Base-by-base conservation (phyloP, 2,888 invertebrate genomes). In the Xestia sexstrigata region DNA sequence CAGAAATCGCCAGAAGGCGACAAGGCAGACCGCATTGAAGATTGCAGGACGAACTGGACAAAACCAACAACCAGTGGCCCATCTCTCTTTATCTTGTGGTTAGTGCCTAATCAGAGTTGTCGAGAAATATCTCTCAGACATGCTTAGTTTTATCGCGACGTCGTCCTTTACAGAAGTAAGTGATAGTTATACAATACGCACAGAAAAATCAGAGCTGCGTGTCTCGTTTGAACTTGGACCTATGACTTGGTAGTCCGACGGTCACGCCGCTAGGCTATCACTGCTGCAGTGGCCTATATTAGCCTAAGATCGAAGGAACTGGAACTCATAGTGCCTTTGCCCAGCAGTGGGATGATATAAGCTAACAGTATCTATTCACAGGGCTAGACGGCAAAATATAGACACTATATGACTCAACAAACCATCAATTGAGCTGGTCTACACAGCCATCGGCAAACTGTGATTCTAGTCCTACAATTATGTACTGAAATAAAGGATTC, bases 341-440 rank as follows among this genome's bases (percentile, higher is more conserved):
- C 17, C 17, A 20, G 17, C 17, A 60, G 30, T 30, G 30, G 17
- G 17, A 17, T 30, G 9, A 30, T 9, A 8, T 20, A 60, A 17
- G 26, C 11, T 26, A 58, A 26, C 58, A 26, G n/a, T 55, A 26
- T 15, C 60, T 60, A 20, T 6, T 55, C 11, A 9, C 42, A 4
- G 11, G 58, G 17, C 78, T 13, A 11, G 26, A n/a, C 45, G 7
- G 1, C 2, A 52, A 39, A 26, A 26, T 30, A 42, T 30, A 17
- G 26, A 15, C 49, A 69, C 49, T 52, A 30, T 2, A 70, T 35
- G 15, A 35, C 35, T 70, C 8, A 35, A 68, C 55, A 73, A 62
- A 60, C 39, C 47, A 82, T 70, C 45, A 70, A 66, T 70, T 39
- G 17, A 47, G 69, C 47, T 69, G 58, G 35, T 78, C 69, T 35